Conservation (phyloP, 35 echinoderm and acorn worm genomes). For the Holothuria glaberrima region DNA sequence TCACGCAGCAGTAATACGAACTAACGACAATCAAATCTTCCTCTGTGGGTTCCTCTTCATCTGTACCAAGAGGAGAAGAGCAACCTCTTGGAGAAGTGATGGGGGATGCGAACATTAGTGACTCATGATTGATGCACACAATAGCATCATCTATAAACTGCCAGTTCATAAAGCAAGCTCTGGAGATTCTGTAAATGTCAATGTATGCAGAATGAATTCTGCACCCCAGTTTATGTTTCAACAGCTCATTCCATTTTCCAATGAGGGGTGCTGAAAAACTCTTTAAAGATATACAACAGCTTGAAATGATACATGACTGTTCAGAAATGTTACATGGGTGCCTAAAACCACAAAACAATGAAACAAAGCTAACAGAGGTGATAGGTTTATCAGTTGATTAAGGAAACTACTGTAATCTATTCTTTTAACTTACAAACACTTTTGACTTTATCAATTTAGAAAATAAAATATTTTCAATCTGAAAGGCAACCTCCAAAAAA, state of each 20-base stretch:
- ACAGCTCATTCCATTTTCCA: constrained; percentile 5
- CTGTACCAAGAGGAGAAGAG: not conserved
- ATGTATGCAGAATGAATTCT: constrained; percentile 47
- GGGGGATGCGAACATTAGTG: not conserved
- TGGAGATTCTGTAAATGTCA: constrained; percentile 39
- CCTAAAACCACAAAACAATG: no score
- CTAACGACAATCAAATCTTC: constrained; percentile 31
- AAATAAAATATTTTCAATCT: no score
- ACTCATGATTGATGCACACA: constrained; percentile 38
- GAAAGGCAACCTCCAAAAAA: no score
- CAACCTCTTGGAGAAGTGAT: not conserved
- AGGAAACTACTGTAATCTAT: no score
- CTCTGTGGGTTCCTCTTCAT: constrained; percentile 13
- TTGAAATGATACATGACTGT: no score
- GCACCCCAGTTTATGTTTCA: constrained; percentile 26
- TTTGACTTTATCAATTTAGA: no score
- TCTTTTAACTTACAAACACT: no score
- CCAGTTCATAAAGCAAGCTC: constrained; percentile 31
- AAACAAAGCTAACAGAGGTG: no score
- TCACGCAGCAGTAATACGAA: constrained; percentile 16
- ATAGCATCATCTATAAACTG: constrained; percentile 16
- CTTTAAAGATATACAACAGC: no score
- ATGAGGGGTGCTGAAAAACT: not conserved
- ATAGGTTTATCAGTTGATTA: no score
- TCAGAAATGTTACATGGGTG: no score